phyloP scores from a whole-genome alignment of 2,113 vertebrate genomes.

The Notothenia rossii region DNA sequence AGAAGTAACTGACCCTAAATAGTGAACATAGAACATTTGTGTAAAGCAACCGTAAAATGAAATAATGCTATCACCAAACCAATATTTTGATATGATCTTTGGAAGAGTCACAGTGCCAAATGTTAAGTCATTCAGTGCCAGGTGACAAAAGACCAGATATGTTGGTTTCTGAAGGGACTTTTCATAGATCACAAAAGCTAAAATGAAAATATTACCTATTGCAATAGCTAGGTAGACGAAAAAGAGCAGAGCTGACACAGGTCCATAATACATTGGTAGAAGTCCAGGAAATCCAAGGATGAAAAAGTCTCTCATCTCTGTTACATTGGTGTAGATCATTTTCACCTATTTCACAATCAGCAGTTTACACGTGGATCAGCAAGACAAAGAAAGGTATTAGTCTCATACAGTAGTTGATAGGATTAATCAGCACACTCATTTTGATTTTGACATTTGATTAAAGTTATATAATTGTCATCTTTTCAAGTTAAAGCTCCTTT shows the following conservation, averaged over 20 bases:
- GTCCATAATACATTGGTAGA: conserved; percentile 53
- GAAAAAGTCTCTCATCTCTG: conserved; percentile 45
- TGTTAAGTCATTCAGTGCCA: conserved; percentile 76
- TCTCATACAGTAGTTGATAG: not conserved
- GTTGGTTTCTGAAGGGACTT: conserved; percentile 77
- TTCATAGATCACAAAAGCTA: conserved; percentile 64
- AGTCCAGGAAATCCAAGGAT: conserved; percentile 80
- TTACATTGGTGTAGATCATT: conserved; percentile 24
- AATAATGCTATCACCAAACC: conserved; percentile 56
- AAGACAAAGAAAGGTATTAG: not conserved
- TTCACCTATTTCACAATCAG: not conserved
- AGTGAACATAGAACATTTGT: conserved; percentile 82
- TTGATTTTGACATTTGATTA: not conserved
- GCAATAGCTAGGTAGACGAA: conserved; percentile 66
- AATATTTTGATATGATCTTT: conserved; percentile 74
- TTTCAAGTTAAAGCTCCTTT: not conserved
- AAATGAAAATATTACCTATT: conserved; percentile 74
- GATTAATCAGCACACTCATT: not conserved
- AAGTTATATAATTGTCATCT: not conserved
- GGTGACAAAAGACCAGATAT: conserved; percentile 80
- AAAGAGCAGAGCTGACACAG: conserved; percentile 62
- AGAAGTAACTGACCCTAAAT: conserved; percentile 70
- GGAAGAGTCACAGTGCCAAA: conserved; percentile 77
- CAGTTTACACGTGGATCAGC: not conserved
- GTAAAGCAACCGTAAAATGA: conserved; percentile 72